Conservation (phyloP, 2,113 vertebrate species). For the Bombycilla garrulus region DNA sequence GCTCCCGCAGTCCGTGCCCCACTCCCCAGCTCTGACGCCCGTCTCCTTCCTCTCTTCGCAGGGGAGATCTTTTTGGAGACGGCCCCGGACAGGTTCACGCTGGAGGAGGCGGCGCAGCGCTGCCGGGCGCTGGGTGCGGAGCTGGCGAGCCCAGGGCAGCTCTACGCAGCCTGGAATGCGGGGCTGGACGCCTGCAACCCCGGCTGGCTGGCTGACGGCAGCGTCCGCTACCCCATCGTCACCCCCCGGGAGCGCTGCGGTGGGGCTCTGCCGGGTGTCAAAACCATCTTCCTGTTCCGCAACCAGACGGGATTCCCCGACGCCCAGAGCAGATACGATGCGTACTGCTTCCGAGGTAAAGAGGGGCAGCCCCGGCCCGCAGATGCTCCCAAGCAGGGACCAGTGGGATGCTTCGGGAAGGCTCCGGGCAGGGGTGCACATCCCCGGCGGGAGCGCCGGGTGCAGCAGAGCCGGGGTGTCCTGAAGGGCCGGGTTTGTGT, state of each 20-base stretch:
- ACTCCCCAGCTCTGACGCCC: not conserved
- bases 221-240: conserved; percentile 91
- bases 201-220: conserved; percentile 91
- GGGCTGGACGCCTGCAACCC: conserved; percentile 90
- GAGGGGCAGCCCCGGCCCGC: not conserved
- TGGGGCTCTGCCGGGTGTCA: conserved; percentile 83
- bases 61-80: conserved; percentile 86
- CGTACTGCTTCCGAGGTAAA: conserved; percentile 91
- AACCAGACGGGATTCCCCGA: conserved; percentile 95
- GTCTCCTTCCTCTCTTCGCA: conserved; percentile 43
- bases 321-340: conserved; percentile 79
- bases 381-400: not conserved
- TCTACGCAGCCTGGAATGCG: conserved; percentile 87
- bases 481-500: fast-evolving
- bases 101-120: conserved; percentile 79
- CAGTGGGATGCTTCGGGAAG: not conserved
- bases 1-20: not conserved
- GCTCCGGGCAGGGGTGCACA: fast-evolving
- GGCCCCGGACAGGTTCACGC: conserved; percentile 75
- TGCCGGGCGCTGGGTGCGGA: conserved; percentile 76
- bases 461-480: not conserved
- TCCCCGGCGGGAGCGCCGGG: not conserved
- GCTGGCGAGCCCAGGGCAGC: conserved; percentile 85
- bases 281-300: conserved; percentile 87
- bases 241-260: conserved; percentile 87